A percentile compares a stretch with the other conserved stretches of the same genome.
These are phyloP conservation scores for Amitus sp. DNA, from an alignment of 2,888 invertebrate species.

Conservation along the genomic window DNA sequence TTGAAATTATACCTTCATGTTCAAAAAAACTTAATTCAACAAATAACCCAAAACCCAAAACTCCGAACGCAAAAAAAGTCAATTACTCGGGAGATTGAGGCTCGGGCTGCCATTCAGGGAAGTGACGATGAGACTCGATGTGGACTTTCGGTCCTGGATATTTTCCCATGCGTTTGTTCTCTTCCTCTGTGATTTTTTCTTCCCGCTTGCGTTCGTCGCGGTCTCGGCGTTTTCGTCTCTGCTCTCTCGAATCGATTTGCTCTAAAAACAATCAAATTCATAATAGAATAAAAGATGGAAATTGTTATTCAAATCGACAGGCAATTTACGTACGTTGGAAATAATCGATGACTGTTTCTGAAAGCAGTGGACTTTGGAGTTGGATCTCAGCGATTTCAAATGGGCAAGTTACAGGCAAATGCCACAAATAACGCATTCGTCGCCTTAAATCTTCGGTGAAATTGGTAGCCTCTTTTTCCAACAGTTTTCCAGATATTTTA, in stretches of 20 bases:
- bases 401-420: conserved; percentile 90
- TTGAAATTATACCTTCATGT: too few species aligned
- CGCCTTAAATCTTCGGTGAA: conserved; percentile 85
- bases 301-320: too few species aligned
- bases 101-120: conserved; percentile 66
- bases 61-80: neutral
- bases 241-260: conserved; percentile 78
- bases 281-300: too few species aligned
- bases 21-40: too few species aligned
- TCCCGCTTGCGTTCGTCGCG: conserved; percentile 85
- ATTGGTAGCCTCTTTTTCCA: conserved; percentile 89
- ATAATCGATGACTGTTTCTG: conserved; percentile 72
- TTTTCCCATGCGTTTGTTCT: conserved; percentile 78
- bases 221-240: conserved; percentile 75
- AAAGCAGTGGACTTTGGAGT: conserved; percentile 78
- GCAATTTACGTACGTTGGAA: conserved; percentile 76
- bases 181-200: conserved; percentile 78
- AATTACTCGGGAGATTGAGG: conserved; percentile 48
- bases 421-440: conserved; percentile 80
- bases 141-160: conserved; percentile 71
- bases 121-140: conserved; percentile 74
- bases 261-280: too few species aligned
- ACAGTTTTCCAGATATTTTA: conserved; percentile 77
- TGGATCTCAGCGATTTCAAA: conserved; percentile 92
- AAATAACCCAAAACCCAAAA: too few species aligned